A percentile compares a stretch with the other conserved stretches of the same genome.
phyloP scores from a whole-genome alignment of 2,888 invertebrate species.

The Saturnia pavonia region DNA sequence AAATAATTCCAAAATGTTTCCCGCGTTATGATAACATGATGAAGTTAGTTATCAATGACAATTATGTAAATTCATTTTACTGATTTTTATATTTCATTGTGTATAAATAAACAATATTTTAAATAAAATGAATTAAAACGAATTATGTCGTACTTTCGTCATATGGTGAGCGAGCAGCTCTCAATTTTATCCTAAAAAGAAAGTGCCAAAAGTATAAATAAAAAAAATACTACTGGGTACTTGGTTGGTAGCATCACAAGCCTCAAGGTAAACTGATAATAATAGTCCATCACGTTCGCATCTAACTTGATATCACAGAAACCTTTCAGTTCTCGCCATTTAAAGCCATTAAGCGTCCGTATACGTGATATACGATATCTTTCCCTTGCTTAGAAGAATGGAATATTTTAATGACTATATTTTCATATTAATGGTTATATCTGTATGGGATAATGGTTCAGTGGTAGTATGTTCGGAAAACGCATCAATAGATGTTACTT shows the following conservation, averaged over 20 bases:
- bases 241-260: background rate
- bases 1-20: no score
- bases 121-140: no score
- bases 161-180: no score
- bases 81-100: no score
- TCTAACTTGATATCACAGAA: conserved; percentile 43
- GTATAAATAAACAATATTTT: no score
- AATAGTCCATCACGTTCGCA: conserved; percentile 44
- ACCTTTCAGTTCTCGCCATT: conserved; percentile 42
- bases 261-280: conserved; percentile 45
- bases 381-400: background rate
- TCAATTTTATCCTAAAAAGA: no score
- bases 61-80: no score
- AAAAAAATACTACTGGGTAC: background rate
- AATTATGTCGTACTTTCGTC: no score
- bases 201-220: background rate
- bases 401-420: background rate
- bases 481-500: background rate
- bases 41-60: no score
- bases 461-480: no score
- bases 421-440: background rate
- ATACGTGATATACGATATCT: conserved; percentile 1
- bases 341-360: conserved; percentile 27
- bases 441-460: background rate
- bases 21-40: no score